Conservation (phyloP, 2,797 vertebrate genomes). For the Argentina silus region DNA sequence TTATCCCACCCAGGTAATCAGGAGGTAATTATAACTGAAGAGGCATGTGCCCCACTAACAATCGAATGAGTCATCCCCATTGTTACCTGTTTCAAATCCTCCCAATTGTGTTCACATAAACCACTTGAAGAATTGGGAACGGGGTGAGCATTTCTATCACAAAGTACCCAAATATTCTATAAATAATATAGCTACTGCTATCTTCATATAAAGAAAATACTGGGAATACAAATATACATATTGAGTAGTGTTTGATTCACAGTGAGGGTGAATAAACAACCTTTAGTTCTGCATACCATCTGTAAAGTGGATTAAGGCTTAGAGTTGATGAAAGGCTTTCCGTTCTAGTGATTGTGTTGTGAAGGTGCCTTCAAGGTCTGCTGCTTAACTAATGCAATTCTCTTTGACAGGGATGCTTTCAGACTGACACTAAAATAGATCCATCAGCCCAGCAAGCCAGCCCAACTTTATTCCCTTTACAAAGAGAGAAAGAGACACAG, state of each 20-base stretch:
- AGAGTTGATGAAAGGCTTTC: conserved; percentile 64
- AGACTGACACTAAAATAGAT: conserved; percentile 67
- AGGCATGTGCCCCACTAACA: conserved; percentile 26
- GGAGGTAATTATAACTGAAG: conserved; percentile 66
- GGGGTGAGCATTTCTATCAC: conserved; percentile 20
- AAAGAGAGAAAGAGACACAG: neutral
- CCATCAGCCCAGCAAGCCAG: conserved; percentile 60
- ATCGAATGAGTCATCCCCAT: conserved; percentile 29
- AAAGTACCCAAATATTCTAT: conserved; percentile 38
- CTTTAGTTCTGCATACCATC: conserved; percentile 53
- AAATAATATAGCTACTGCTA: conserved; percentile 15
- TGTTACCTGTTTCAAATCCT: conserved; percentile 34
- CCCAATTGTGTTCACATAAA: conserved; percentile 34
- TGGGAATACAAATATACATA: conserved; percentile 37
- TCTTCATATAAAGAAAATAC: conserved; percentile 16
- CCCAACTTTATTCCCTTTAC: conserved; percentile 38
- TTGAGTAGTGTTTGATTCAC: conserved; percentile 40
- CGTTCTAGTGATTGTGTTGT: conserved; percentile 60
- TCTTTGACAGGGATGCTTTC: conserved; percentile 62
- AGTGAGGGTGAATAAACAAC: conserved; percentile 42
- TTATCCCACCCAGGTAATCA: conserved; percentile 53
- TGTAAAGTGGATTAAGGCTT: conserved; percentile 42
- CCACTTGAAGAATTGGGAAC: conserved; percentile 29
- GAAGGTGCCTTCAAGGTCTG: conserved; percentile 68
- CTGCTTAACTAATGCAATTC: conserved; percentile 65